Percentiles rank a stretch among this genome's conserved stretches.
Evolutionary conservation across 1,140 invertebrate genomes (phyloP).

Genomic region (Campoletis sonorensis): DNA sequence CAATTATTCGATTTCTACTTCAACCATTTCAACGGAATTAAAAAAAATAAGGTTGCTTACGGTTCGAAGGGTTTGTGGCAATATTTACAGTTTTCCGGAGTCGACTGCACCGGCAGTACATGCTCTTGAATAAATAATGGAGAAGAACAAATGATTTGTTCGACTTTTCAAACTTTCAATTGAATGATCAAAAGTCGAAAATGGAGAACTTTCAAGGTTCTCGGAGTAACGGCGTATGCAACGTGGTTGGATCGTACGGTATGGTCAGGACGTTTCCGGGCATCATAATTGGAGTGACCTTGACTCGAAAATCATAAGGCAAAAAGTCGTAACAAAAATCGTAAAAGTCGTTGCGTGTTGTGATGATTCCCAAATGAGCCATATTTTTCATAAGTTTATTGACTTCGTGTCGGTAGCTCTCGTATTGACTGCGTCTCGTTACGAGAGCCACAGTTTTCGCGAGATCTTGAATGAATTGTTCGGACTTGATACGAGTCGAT

Average conservation of each 20-base stretch:
- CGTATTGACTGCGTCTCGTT: constrained; percentile 55
- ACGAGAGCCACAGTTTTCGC: constrained; percentile 46
- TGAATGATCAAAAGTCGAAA: too few species aligned
- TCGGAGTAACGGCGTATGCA: constrained; percentile 57
- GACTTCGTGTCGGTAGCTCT: constrained; percentile 56
- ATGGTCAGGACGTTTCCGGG: constrained; percentile 64
- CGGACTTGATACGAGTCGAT: constrained; percentile 58
- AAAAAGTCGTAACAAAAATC: constrained; percentile 66
- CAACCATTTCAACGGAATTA: too few species aligned
- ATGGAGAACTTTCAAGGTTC: not conserved
- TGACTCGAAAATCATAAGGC: constrained; percentile 65
- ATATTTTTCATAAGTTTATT: constrained; percentile 61
- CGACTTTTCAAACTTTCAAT: too few species aligned
- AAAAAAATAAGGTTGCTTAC: too few species aligned
- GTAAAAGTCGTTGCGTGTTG: constrained; percentile 63
- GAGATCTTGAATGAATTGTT: constrained; percentile 61
- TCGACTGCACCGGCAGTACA: too few species aligned
- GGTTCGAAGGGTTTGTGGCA: too few species aligned
- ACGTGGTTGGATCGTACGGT: constrained; percentile 56
- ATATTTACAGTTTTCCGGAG: too few species aligned
- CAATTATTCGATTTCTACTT: too few species aligned
- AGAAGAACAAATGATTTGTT: too few species aligned
- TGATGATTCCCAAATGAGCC: constrained; percentile 62
- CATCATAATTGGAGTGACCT: constrained; percentile 63
- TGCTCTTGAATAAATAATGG: too few species aligned